A percentile compares a stretch with the other conserved stretches of the same genome.
phyloP scores from a whole-genome alignment of 2,113 vertebrate genomes.

The Lamprotornis superbus region DNA sequence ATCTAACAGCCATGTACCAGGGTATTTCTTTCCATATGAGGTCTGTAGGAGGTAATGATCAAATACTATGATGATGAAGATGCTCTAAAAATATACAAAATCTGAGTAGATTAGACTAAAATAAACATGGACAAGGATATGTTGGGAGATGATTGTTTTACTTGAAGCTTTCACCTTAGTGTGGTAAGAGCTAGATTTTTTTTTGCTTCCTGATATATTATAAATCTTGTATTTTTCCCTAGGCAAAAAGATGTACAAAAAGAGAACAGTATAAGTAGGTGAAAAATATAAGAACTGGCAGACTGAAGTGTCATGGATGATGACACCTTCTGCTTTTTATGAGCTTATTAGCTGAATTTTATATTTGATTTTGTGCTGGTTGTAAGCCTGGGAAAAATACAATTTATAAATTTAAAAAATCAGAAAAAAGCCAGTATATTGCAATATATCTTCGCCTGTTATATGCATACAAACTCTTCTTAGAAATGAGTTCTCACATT shows the following conservation, averaged over 20 bases:
- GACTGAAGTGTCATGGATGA: not conserved
- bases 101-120: not conserved
- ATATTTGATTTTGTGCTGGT: not conserved
- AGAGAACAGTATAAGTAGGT: not conserved
- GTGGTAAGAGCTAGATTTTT: not conserved
- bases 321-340: not conserved
- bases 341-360: not conserved
- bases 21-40: not conserved
- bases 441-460: not conserved
- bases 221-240: not conserved
- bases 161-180: not conserved
- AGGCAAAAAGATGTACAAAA: not conserved
- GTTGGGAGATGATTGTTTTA: not conserved
- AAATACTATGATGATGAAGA: not conserved
- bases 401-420: not conserved
- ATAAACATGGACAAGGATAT: not conserved
- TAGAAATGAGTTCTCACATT: not conserved
- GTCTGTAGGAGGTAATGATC: not conserved
- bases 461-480: not conserved
- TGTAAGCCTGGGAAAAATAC: not conserved
- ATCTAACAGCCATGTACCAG: not conserved
- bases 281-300: not conserved
- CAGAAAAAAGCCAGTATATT: not conserved
- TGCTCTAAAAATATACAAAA: not conserved
- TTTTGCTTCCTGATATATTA: not conserved